phyloP scores from a whole-genome alignment of 2,113 vertebrate genomes.

The Etia nguti region DNA sequence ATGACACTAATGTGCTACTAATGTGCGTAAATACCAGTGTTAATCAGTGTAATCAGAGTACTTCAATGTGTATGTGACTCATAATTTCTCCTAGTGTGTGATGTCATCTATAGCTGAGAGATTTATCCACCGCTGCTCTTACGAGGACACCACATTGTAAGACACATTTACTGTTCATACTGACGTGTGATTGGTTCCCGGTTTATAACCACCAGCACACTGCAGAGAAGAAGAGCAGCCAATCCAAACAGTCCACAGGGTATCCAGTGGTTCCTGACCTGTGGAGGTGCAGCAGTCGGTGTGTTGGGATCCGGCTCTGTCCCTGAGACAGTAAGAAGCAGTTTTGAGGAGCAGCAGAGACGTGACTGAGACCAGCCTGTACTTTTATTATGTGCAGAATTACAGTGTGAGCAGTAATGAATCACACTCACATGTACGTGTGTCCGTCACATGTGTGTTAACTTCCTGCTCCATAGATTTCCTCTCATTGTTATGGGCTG shows the following conservation, averaged over 20 bases:
- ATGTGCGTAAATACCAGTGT: background rate
- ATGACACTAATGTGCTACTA: background rate
- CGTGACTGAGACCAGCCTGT: background rate
- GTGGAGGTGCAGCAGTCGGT: background rate
- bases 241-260: background rate
- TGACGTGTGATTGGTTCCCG: background rate
- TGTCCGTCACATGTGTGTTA: background rate
- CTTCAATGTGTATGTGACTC: background rate
- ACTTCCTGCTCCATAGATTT: background rate
- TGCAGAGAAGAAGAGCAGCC: background rate
- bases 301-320: background rate
- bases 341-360: background rate
- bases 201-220: background rate
- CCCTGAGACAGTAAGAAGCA: background rate
- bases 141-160: background rate
- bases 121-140: background rate
- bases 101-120: background rate
- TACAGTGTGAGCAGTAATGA: background rate
- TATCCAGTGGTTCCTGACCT: background rate
- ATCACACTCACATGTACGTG: accelerated
- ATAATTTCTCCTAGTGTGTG: background rate
- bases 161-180: background rate
- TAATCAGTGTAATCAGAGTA: background rate
- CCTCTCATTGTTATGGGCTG: background rate
- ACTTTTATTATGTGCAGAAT: background rate